Evolutionary conservation across 2,888 invertebrate species (phyloP).

Genomic region (Acrobasis repandana): DNA sequence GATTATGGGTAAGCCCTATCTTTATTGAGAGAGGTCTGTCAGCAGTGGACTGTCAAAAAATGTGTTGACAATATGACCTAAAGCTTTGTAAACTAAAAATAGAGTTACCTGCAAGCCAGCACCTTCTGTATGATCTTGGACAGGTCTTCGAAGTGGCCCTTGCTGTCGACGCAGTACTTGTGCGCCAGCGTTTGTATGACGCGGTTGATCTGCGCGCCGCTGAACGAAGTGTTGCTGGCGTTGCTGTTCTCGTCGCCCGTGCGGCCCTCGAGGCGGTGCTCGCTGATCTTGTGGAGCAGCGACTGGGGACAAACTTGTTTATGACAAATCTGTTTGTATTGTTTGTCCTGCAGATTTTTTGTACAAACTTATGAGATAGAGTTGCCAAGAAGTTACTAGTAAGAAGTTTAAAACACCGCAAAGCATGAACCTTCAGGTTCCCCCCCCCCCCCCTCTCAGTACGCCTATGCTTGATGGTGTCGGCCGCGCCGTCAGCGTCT

Average conservation of each 20-base stretch:
- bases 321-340: not conserved
- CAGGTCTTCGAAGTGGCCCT: constrained; percentile 96
- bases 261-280: constrained; percentile 90
- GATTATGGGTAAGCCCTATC: too few relatives aligned
- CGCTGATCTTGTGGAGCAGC: constrained; percentile 92
- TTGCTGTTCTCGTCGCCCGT: constrained; percentile 77
- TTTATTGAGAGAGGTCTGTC: too few relatives aligned
- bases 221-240: constrained; percentile 76
- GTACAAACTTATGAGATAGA: too few relatives aligned
- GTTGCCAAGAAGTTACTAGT: too few relatives aligned
- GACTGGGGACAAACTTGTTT: constrained; percentile 64
- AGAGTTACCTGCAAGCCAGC: constrained; percentile 90
- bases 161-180: constrained; percentile 97
- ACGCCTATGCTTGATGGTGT: constrained; percentile 98
- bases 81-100: too few relatives aligned
- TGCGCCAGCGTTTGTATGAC: constrained; percentile 97
- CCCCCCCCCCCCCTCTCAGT: too few relatives aligned
- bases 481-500: constrained; percentile 96
- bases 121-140: constrained; percentile 95
- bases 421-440: too few relatives aligned
- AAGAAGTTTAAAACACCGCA: too few relatives aligned
- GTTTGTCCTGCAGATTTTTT: too few relatives aligned
- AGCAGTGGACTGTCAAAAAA: too few relatives aligned
- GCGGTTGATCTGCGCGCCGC: constrained; percentile 91
- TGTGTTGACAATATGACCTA: too few relatives aligned